These are phyloP conservation scores for Meloe dianella DNA, from an alignment of 2,888 invertebrate genomes.

Conservation along the genomic window DNA sequence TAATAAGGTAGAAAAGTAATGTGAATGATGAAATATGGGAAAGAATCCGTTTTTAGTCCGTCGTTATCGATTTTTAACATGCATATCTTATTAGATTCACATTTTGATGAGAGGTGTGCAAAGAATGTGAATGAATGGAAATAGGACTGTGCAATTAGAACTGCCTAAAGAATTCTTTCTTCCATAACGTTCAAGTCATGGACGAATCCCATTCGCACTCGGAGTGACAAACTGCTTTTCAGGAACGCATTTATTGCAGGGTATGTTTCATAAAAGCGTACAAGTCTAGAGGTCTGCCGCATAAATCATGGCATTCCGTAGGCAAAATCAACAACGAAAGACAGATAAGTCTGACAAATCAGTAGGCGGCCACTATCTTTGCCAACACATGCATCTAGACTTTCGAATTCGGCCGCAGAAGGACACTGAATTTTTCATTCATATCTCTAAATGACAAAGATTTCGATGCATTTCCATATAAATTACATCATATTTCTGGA, in stretches of 20 bases:
- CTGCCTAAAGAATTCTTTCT: conserved; percentile 50
- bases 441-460: conserved; percentile 61
- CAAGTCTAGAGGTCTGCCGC: conserved; percentile 30
- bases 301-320: conserved; percentile 43
- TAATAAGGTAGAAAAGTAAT: conserved; percentile 28
- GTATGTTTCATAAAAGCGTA: conserved; percentile 40
- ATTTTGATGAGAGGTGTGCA: conserved; percentile 45
- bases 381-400: conserved; percentile 49
- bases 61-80: conserved; percentile 20
- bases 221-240: conserved; percentile 44
- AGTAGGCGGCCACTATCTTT: conserved; percentile 53
- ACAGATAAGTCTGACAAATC: conserved; percentile 55
- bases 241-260: conserved; percentile 47
- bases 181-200: conserved; percentile 44
- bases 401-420: conserved; percentile 47
- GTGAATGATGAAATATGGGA: conserved; percentile 9
- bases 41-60: conserved; percentile 20
- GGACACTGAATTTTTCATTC: conserved; percentile 60
- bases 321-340: conserved; percentile 54
- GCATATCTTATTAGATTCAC: conserved; percentile 47
- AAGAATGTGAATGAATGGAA: conserved; percentile 46
- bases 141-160: conserved; percentile 48
- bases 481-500: conserved; percentile 63
- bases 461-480: conserved; percentile 63
- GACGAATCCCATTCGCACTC: conserved; percentile 44